Conservation (phyloP, 1,140 invertebrate species). For the Neodiprion fabricii region DNA sequence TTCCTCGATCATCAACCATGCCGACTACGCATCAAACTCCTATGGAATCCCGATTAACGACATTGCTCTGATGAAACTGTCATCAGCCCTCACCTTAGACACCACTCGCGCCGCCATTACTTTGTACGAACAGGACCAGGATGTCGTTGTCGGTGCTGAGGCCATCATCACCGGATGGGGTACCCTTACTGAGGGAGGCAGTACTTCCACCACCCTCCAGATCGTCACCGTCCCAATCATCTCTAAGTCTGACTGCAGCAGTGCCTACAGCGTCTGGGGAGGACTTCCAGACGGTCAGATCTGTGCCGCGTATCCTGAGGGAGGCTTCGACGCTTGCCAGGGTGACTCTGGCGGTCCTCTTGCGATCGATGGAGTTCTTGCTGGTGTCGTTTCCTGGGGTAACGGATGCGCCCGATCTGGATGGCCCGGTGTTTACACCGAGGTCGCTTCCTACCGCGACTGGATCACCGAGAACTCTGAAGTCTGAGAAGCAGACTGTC, state of each 20-base stretch:
- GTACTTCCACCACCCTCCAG: constrained; percentile 24
- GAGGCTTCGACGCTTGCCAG: constrained; percentile 63
- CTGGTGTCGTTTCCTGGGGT: constrained; percentile 68
- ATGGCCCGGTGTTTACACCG: constrained; percentile 63
- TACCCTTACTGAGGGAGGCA: constrained; percentile 7
- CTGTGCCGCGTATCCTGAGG: constrained; percentile 58
- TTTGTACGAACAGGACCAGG: constrained; percentile 34
- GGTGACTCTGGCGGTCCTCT: constrained; percentile 58
- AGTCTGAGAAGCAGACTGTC: constrained; percentile 10
- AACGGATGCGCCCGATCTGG: constrained; percentile 61
- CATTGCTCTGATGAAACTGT: constrained; percentile 33
- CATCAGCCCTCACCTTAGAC: constrained; percentile 30
- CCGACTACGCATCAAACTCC: constrained; percentile 23
- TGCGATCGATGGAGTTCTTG: constrained; percentile 40
- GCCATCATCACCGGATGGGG: constrained; percentile 57
- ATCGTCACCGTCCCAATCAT: constrained; percentile 40
- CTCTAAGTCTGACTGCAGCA: constrained; percentile 32
- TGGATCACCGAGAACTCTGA: constrained; percentile 50
- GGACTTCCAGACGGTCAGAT: constrained; percentile 47
- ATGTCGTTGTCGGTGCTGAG: constrained; percentile 31
- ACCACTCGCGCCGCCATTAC: constrained; percentile 28
- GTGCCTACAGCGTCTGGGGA: constrained; percentile 28
- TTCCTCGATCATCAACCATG: constrained; percentile 31
- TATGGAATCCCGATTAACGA: constrained; percentile 37
- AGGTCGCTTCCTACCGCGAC: constrained; percentile 53